These are phyloP conservation scores for Limnodromus scolopaceus DNA, from an alignment of 2,797 vertebrate species.

Conservation along the genomic window DNA sequence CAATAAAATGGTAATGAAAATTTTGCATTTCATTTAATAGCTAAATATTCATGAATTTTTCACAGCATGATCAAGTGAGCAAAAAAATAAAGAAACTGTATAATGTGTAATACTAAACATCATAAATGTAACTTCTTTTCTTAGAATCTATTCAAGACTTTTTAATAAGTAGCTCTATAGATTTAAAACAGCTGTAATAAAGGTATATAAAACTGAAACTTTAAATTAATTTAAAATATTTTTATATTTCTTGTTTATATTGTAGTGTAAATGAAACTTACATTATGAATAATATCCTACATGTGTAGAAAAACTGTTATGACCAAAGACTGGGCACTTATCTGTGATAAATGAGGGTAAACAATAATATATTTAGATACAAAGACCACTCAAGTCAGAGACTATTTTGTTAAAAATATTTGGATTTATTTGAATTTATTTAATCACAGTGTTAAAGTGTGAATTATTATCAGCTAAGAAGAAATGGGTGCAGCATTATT, in stretches of 20 bases:
- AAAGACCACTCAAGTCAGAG: not conserved
- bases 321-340: slow-evolving; percentile 55
- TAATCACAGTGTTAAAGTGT: slow-evolving; percentile 11
- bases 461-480: not conserved
- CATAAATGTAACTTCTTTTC: slow-evolving; percentile 79
- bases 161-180: slow-evolving; percentile 70
- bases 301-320: slow-evolving; percentile 70
- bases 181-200: slow-evolving; percentile 70
- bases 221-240: slow-evolving; percentile 76
- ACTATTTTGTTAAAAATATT: slow-evolving; percentile 19
- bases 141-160: slow-evolving; percentile 71
- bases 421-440: not conserved
- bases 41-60: slow-evolving; percentile 87
- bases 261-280: slow-evolving; percentile 61
- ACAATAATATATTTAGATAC: not conserved
- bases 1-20: slow-evolving; percentile 86
- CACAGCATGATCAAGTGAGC: slow-evolving; percentile 80
- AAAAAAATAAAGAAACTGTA: slow-evolving; percentile 83
- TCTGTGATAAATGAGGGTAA: slow-evolving; percentile 19
- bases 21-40: slow-evolving; percentile 87
- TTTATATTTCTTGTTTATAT: slow-evolving; percentile 67
- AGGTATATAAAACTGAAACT: slow-evolving; percentile 70
- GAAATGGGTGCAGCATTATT: not conserved
- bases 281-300: slow-evolving; percentile 68
- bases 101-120: slow-evolving; percentile 79